These are phyloP conservation scores for Tachypleus tridentatus DNA, from an alignment of 1,140 invertebrate species.

Conservation along the genomic window DNA sequence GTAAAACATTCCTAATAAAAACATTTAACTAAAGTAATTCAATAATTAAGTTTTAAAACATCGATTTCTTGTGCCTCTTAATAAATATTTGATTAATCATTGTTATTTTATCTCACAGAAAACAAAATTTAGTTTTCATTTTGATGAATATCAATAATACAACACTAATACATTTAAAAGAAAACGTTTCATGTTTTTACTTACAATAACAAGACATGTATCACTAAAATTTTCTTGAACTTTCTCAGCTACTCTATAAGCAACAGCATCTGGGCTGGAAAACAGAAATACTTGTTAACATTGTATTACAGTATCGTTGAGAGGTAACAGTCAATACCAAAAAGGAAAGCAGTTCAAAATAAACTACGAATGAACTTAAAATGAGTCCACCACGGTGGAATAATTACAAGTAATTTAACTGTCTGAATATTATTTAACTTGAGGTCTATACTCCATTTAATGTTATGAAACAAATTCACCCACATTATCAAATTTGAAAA, in stretches of 20 bases:
- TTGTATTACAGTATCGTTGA: too few relatives aligned
- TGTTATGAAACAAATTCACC: too few relatives aligned
- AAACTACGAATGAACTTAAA: too few relatives aligned
- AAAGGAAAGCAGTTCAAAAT: too few relatives aligned
- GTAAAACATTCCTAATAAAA: neutral
- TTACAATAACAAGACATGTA: conserved; percentile 63
- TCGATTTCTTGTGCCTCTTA: neutral
- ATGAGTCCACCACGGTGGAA: too few relatives aligned
- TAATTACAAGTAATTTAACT: too few relatives aligned
- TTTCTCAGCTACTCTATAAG: conserved; percentile 72
- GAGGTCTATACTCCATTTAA: too few relatives aligned
- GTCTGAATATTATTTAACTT: too few relatives aligned
- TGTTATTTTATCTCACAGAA: neutral
- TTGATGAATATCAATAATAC: neutral
- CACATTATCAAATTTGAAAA: too few relatives aligned
- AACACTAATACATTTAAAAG: conserved; percentile 2
- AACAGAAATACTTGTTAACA: conserved; percentile 1
- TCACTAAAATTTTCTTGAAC: conserved; percentile 61
- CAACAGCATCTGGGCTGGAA: conserved; percentile 61
- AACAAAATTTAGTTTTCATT: neutral
- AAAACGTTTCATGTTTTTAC: conserved; percentile 8
- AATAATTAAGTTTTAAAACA: too few relatives aligned
- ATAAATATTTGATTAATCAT: too few relatives aligned
- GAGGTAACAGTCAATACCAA: too few relatives aligned
- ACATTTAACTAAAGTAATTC: neutral